Conservation (phyloP, 2,113 vertebrate genomes). For the Chiloscyllium plagiosum region DNA sequence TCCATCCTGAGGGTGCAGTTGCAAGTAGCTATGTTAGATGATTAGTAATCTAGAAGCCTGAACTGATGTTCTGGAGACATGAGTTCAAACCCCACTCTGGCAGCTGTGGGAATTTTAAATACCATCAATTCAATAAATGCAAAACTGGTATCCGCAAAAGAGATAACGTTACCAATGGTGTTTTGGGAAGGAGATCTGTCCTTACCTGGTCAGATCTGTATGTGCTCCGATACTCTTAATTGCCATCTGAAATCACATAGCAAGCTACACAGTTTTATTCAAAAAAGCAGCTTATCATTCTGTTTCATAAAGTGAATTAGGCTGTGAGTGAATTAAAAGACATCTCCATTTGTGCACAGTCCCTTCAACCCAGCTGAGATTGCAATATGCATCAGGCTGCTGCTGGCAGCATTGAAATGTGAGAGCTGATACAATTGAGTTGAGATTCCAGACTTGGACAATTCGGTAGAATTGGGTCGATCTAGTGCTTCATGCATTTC, state of each 20-base stretch:
- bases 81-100: neutral
- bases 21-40: neutral
- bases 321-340: neutral
- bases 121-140: neutral
- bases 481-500: neutral
- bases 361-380: neutral
- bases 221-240: neutral
- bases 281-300: too few relatives aligned
- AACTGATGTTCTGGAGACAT: neutral
- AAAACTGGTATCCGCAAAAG: neutral
- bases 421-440: neutral
- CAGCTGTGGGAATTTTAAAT: neutral
- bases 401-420: neutral
- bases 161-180: neutral
- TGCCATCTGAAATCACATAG: neutral
- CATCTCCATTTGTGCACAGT: neutral
- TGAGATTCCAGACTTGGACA: neutral
- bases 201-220: neutral
- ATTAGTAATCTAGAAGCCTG: neutral
- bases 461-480: neutral
- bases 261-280: neutral
- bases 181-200: neutral
- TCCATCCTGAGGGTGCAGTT: neutral
- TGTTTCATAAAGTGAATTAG: too few relatives aligned
- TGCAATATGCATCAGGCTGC: neutral